Base-by-base conservation (phyloP, 2,888 invertebrate genomes). In the Anoplius nigerrimus region DNA sequence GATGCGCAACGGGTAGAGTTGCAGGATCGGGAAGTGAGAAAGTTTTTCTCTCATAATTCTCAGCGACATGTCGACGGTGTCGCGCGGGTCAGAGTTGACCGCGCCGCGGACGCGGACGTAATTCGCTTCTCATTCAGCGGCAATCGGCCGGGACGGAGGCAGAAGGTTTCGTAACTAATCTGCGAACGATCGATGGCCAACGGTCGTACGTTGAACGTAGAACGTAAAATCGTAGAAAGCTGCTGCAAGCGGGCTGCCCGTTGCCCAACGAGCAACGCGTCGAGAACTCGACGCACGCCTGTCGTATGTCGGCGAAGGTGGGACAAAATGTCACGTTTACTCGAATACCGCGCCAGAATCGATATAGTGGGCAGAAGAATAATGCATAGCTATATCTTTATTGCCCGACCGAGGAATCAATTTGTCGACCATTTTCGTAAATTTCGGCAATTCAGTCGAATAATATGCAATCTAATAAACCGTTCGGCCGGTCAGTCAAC, bases 121-220 rank as follows among this genome's bases (percentile, higher is more conserved):
- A 18, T 48, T 16, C 48, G 16, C 48, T 15, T 48, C 48, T 34
- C 34, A 13, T 55, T 16, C 13, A 27, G 18, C 24, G 24, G 42
- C 34, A 34, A 55, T 42, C 55, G 11, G 34, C 6, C 55, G 20
- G 16, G 27, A 15, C 48, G 45, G 34, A 69, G 65, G 69, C 61
- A 54, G 65, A 62, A 34, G 22, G 58, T 78, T 78, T 78, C 72
- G 78, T 66, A 78, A 78, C 66, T 54, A 70, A 69, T 69, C 68
- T 34, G 55, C 66, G 71, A 69, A 54, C 62, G 62, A 73, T 65
- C 56, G 66, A 57, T 43, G 54, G 66, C 51, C 66, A 62, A 53
- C 48, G 63, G 55, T 69, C 69, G 56, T 72, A 48, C 70, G n/a
- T n/a, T n/a, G n/a, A n/a, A n/a, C n/a, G n/a, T n/a, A n/a, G n/a